These are phyloP conservation scores for Phlogophora meticulosa DNA, from an alignment of 2,888 invertebrate genomes.

Conservation along the genomic window DNA sequence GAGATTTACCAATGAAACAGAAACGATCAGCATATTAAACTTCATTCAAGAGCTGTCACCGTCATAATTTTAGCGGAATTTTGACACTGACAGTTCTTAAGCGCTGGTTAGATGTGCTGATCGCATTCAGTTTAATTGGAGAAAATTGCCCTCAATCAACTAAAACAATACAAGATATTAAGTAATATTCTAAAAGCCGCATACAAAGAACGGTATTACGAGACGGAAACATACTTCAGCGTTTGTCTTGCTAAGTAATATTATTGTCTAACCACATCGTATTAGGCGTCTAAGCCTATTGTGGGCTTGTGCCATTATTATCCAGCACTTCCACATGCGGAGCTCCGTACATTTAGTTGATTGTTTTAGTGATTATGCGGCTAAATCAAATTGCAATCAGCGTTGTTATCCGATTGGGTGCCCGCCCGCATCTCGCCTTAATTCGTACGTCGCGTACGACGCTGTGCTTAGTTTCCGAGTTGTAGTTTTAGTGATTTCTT, in stretches of 20 bases:
- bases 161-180: conserved; percentile 12
- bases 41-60: too few relatives aligned
- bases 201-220: conserved; percentile 41
- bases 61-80: too few relatives aligned
- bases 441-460: conserved; percentile 54
- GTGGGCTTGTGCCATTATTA: conserved; percentile 49
- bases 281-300: conserved; percentile 58
- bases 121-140: too few relatives aligned
- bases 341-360: conserved; percentile 63
- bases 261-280: conserved; percentile 57
- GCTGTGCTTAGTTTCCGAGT: conserved; percentile 31
- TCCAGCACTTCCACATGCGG: conserved; percentile 45
- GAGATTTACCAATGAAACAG: too few relatives aligned
- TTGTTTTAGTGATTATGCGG: conserved; percentile 70
- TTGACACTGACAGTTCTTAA: too few relatives aligned
- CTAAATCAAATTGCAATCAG: conserved; percentile 73
- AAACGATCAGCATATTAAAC: too few relatives aligned
- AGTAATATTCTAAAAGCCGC: conserved; percentile 33
- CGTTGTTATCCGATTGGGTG: conserved; percentile 65
- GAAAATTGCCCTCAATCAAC: background rate
- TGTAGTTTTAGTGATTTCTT: conserved; percentile 29
- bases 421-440: conserved; percentile 56
- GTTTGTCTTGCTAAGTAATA: conserved; percentile 59
- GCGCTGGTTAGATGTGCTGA: too few relatives aligned
- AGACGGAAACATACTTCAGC: conserved; percentile 30